Evolutionary conservation across 2,113 vertebrate genomes (phyloP).

Genomic region (Pyrgilauda ruficollis): DNA sequence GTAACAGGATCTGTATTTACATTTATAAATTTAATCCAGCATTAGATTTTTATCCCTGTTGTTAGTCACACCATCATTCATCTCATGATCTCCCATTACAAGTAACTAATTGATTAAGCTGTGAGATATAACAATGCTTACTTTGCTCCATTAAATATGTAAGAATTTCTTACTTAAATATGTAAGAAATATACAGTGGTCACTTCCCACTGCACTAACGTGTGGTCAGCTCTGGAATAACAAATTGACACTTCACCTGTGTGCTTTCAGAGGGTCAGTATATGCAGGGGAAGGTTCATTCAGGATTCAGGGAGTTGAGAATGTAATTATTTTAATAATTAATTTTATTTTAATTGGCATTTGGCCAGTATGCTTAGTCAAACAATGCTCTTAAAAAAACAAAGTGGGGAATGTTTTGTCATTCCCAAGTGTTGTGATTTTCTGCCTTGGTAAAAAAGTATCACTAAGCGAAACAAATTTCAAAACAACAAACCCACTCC

Average conservation of each 20-base stretch:
- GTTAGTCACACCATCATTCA: neutral
- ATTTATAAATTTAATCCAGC: neutral
- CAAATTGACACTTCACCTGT: neutral
- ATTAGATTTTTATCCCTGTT: neutral
- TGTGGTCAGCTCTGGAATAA: neutral
- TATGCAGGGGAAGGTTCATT: neutral
- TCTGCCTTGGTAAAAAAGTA: neutral
- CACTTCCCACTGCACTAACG: neutral
- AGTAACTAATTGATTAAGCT: neutral
- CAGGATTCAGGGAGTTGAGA: neutral
- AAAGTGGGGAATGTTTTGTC: neutral
- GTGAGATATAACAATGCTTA: neutral
- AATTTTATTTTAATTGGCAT: neutral
- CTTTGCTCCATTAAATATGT: neutral
- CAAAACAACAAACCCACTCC: neutral
- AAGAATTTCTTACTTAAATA: neutral
- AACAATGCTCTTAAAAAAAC: neutral
- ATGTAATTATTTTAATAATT: neutral
- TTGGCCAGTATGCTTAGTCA: neutral
- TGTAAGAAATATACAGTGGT: accelerated
- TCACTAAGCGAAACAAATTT: neutral
- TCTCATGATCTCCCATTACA: neutral
- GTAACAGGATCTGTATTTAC: neutral
- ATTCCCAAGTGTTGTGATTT: neutral
- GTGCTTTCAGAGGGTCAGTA: neutral